Base-by-base conservation (phyloP, 2,797 vertebrate genomes). In the Rhinogobio ventralis region DNA sequence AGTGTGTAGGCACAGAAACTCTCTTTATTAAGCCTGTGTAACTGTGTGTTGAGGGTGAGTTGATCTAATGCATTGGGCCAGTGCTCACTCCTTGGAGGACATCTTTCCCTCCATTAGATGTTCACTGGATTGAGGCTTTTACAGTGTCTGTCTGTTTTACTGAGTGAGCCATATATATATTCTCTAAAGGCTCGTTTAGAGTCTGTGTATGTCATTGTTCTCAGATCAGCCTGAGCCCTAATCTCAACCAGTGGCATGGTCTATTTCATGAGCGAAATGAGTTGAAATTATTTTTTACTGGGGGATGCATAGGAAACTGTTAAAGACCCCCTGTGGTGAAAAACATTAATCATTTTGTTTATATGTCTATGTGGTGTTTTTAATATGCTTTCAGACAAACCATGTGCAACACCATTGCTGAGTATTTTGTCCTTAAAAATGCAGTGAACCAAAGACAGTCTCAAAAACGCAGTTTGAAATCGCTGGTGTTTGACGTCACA, bases 61-160 rank as follows among this genome's bases (percentile, higher is more conserved):
- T 67, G 72, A 76, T 78, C n/a, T 74, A 78, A 83, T 86, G 86
- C 77, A 69, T 64, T 60, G 69, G 84, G 51, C 66, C 46, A 72
- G 51, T 66, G 45, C 49, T 55, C 14, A 60, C 28, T 79, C 55
- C 73, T 86, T 79, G 53, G 55, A 84, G 68, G 51, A 84, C 49
- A 42, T 67, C 28, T 85, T 66, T 69, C 25, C 67, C 51, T 86
- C 85, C 67, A 84, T 86, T 86, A 88, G 78, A 36, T 67, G 19
- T 72, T 83, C 71, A 25, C 23, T 64, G 71, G 72, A 83, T 53
- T 76, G n/a, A 19, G 36, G 23, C 33, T 83, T 75, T 46, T 20
- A 67, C 72, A 23, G 60, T 15, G 4, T 76, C 6, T 81, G 64
- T 30, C 30, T 20, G 14, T 83, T 87, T 80, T 87, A 79, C 51